Evolutionary conservation across 2,113 vertebrate species (phyloP).

Genomic region (Semnornis frantzii): DNA sequence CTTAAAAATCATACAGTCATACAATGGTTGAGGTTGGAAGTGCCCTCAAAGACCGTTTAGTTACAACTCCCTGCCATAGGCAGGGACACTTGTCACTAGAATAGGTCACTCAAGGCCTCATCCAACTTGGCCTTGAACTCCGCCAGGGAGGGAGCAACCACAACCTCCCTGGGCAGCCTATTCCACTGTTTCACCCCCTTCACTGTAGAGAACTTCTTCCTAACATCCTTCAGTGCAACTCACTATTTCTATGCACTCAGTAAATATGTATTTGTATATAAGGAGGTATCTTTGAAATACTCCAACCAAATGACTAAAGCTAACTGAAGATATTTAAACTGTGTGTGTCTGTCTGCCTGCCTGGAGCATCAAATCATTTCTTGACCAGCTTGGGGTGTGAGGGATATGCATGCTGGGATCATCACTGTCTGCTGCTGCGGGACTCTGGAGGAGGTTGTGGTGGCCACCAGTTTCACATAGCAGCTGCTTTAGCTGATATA

Average conservation of each 20-base stretch:
- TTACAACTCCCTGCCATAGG: too few species aligned
- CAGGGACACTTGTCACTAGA: too few species aligned
- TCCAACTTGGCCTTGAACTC: too few species aligned
- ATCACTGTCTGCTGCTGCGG: background rate
- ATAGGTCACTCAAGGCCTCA: too few species aligned
- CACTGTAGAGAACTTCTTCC: too few species aligned
- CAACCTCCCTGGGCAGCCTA: too few species aligned
- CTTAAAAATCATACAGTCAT: background rate
- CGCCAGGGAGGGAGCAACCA: too few species aligned
- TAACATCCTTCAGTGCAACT: background rate
- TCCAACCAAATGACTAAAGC: background rate
- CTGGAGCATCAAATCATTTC: background rate
- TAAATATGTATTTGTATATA: background rate
- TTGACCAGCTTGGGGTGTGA: background rate
- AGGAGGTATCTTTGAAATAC: background rate
- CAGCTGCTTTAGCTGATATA: background rate
- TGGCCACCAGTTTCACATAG: background rate
- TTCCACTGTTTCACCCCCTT: too few species aligned
- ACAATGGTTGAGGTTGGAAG: too few species aligned
- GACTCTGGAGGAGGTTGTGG: background rate
- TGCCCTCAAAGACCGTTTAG: too few species aligned
- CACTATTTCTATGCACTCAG: rapidly evolving
- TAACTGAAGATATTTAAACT: background rate
- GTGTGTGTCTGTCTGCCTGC: background rate
- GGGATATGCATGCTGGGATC: background rate